These are phyloP conservation scores for Lacerta viridis DNA, from an alignment of 2,797 vertebrate genomes.

Conservation along the genomic window DNA sequence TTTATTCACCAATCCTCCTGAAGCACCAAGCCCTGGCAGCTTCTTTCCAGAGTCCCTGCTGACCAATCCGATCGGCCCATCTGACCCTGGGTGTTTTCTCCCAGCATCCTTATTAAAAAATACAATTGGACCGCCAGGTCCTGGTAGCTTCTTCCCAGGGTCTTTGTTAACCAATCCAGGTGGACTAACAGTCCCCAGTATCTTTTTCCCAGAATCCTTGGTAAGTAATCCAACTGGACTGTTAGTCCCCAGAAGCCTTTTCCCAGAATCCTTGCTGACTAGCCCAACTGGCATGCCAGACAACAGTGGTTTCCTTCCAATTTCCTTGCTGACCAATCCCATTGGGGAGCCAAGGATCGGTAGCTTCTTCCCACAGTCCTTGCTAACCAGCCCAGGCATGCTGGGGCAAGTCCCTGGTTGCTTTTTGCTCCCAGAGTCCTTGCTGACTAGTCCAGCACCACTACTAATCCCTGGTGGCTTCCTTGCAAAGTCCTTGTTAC, in stretches of 20 bases:
- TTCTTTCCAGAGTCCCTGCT: constrained; percentile 83
- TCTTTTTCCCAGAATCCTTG: constrained; percentile 27
- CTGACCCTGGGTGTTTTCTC: constrained; percentile 55
- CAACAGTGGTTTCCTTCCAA: constrained; percentile 63
- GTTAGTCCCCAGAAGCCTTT: constrained; percentile 46
- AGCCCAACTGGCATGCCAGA: constrained; percentile 69
- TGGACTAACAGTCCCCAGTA: background rate
- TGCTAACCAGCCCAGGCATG: constrained; percentile 68
- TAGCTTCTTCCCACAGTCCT: constrained; percentile 73
- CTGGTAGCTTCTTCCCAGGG: background rate
- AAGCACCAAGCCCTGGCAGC: constrained; percentile 73
- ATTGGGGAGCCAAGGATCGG: constrained; percentile 66
- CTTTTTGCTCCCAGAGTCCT: constrained; percentile 72
- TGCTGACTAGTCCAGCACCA: constrained; percentile 68
- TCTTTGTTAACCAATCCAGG: constrained; percentile 7
- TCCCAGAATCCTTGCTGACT: constrained; percentile 73
- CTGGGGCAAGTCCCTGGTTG: constrained; percentile 59
- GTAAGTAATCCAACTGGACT: background rate
- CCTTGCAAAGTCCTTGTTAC: constrained; percentile 73
- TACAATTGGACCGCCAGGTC: background rate
- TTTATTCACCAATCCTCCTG: constrained; percentile 79
- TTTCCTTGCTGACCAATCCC: constrained; percentile 73
- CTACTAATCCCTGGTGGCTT: constrained; percentile 61
- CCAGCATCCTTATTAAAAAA: constrained; percentile 31
- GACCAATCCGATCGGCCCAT: constrained; percentile 66